Conservation (phyloP, 1,140 invertebrate genomes). For the Zaprionus tsacasi region DNA sequence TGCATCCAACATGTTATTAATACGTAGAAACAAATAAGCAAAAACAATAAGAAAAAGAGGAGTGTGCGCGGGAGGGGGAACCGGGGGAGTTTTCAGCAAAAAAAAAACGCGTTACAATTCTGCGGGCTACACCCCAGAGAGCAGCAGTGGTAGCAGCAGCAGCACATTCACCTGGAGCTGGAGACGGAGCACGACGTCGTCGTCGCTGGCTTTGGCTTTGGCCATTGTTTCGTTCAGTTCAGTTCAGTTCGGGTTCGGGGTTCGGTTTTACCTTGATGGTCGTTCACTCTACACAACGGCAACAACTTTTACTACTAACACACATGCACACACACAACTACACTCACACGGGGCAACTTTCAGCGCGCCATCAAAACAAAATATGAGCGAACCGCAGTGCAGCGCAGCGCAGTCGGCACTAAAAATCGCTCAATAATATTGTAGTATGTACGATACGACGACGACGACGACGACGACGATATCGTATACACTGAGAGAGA, state of each 20-base stretch:
- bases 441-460: constrained; percentile 17
- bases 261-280: constrained; percentile 79
- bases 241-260: constrained; percentile 24
- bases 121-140: constrained; percentile 73
- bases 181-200: constrained; percentile 51
- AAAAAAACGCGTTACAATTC: constrained; percentile 76
- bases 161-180: constrained; percentile 76
- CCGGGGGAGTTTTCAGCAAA: constrained; percentile 9
- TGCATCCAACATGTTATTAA: constrained; percentile 78
- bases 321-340: constrained; percentile 37
- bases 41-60: constrained; percentile 76
- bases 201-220: constrained; percentile 60
- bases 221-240: constrained; percentile 67
- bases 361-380: constrained; percentile 81
- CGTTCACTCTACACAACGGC: constrained; percentile 73
- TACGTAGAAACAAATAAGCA: constrained; percentile 82
- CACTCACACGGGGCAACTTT: constrained; percentile 56
- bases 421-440: constrained; percentile 83
- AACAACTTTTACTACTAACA: constrained; percentile 83
- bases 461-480: constrained; percentile 3
- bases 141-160: constrained; percentile 30
- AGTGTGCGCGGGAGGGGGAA: constrained; percentile 34
- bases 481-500: constrained; percentile 58
- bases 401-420: constrained; percentile 44
- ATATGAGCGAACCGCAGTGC: constrained; percentile 61